These are phyloP conservation scores for Caenorhabditis wallacei DNA, from an alignment of 2,888 invertebrate genomes.

Conservation along the genomic window DNA sequence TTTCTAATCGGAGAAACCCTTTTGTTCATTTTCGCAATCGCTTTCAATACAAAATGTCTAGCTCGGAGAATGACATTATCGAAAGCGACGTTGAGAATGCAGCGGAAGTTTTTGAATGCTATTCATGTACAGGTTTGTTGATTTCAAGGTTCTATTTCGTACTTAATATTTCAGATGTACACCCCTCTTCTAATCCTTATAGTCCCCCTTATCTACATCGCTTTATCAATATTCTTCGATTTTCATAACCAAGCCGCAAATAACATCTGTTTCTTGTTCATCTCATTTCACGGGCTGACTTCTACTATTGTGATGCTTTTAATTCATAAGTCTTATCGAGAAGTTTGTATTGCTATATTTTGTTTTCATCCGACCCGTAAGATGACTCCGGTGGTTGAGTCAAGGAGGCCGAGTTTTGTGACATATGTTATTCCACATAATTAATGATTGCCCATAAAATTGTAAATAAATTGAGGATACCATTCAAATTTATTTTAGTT, in stretches of 20 bases:
- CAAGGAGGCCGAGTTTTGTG: slow-evolving; percentile 5
- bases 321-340: slow-evolving; percentile 28
- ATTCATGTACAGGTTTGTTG: slow-evolving; percentile 1
- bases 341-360: neutral
- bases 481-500: too few species aligned
- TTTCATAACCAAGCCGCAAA: slow-evolving; percentile 2
- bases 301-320: slow-evolving; percentile 27
- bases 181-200: neutral
- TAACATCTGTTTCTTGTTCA: slow-evolving; percentile 10
- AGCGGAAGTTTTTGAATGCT: slow-evolving; percentile 19
- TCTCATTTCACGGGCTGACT: slow-evolving; percentile 9
- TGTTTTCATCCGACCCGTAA: neutral
- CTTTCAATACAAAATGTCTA: neutral
- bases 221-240: neutral
- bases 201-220: neutral
- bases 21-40: neutral
- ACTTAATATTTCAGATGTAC: slow-evolving; percentile 14
- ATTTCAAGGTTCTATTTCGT: neutral
- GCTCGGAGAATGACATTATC: slow-evolving; percentile 10
- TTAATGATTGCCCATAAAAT: neutral
- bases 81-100: slow-evolving; percentile 3
- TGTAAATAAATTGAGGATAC: too few species aligned
- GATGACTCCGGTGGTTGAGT: neutral
- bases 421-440: neutral
- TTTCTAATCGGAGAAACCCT: neutral